These are phyloP conservation scores for Chalcosyrphus nemorum DNA, from an alignment of 2,888 invertebrate species.

Conservation along the genomic window DNA sequence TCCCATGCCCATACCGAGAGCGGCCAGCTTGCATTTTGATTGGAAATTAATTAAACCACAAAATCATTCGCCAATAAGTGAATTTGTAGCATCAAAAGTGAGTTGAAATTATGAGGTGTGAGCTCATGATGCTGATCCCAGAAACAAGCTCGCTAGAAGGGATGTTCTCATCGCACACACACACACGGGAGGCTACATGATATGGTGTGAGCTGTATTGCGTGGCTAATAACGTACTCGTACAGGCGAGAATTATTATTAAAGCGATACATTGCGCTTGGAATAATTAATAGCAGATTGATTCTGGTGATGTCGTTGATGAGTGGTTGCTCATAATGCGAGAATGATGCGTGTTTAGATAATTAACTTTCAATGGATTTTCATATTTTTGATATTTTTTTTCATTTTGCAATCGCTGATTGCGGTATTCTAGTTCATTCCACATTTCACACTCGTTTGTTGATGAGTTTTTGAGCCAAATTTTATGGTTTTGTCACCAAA, in stretches of 20 bases:
- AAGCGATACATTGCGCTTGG: slow-evolving; percentile 20
- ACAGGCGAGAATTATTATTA: slow-evolving; percentile 22
- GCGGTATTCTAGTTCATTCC: too few species aligned
- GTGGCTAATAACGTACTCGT: neutral
- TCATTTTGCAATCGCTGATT: too few species aligned
- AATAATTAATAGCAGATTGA: slow-evolving; percentile 49
- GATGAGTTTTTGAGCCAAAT: too few species aligned
- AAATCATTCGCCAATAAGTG: slow-evolving; percentile 38
- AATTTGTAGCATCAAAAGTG: neutral
- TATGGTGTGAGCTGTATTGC: neutral
- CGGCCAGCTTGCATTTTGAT: slow-evolving; percentile 38
- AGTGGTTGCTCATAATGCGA: neutral
- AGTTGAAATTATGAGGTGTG: slow-evolving; percentile 34
- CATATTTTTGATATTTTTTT: too few species aligned
- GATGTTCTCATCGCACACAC: neutral
- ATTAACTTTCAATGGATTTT: slow-evolving; percentile 22
- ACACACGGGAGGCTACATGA: too few species aligned
- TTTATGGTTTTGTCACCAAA: too few species aligned
- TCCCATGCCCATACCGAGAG: too few species aligned
- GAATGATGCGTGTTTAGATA: neutral
- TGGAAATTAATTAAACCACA: slow-evolving; percentile 53
- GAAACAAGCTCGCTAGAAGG: neutral
- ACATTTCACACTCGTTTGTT: too few species aligned
- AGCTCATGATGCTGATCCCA: too few species aligned
- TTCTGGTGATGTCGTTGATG: slow-evolving; percentile 26